Percentiles rank a stretch among this genome's conserved stretches.
Conservation (phyloP, 2,888 invertebrate genomes). For the Ichneumoninae sp. region DNA sequence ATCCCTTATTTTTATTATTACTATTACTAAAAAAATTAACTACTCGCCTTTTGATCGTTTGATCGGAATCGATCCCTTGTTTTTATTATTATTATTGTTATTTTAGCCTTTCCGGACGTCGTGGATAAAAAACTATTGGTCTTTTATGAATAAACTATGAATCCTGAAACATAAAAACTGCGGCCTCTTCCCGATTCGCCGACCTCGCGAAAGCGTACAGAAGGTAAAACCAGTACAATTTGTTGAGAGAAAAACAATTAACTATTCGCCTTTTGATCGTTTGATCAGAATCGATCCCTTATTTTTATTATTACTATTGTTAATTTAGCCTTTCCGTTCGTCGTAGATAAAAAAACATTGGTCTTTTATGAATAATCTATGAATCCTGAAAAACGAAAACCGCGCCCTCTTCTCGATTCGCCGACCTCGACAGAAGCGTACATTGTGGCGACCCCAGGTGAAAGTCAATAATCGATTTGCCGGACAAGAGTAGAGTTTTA, state of each 20-base stretch:
- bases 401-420: not conserved
- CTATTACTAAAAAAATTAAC: not conserved
- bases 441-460: not conserved
- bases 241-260: not conserved
- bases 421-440: not conserved
- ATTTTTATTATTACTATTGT: not conserved
- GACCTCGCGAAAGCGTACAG: not conserved
- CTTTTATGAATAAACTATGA: not conserved
- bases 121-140: not conserved
- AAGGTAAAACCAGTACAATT: not conserved
- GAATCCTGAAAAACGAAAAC: not conserved
- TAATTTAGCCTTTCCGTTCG: not conserved
- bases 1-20: not conserved
- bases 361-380: not conserved
- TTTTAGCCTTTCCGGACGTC: not conserved
- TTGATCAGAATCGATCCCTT: no score
- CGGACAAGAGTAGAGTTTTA: not conserved
- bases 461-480: slow-evolving; percentile 40
- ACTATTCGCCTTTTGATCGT: no score
- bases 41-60: not conserved
- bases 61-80: not conserved
- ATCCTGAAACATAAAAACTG: not conserved
- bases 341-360: not conserved
- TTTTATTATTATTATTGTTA: not conserved
- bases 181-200: not conserved